Evolutionary conservation across 2,797 vertebrate species (phyloP).

Genomic region (Xerus rutilus): DNA sequence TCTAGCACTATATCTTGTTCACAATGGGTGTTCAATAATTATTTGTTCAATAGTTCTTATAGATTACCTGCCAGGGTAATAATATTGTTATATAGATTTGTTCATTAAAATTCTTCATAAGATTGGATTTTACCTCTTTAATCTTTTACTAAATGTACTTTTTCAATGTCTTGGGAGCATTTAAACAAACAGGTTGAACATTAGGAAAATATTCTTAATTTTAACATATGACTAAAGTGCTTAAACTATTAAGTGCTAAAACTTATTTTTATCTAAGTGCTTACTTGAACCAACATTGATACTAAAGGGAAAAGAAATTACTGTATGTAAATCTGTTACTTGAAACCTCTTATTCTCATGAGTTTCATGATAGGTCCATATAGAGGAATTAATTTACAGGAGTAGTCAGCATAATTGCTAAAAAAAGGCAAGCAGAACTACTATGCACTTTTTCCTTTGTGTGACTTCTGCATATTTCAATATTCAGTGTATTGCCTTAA

Average conservation of each 20-base stretch:
- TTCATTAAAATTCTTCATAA: constrained; percentile 49
- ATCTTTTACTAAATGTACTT: background rate
- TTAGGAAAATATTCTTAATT: constrained; percentile 49
- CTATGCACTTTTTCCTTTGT: constrained; percentile 72
- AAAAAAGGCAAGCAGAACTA: constrained; percentile 78
- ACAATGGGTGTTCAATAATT: constrained; percentile 8
- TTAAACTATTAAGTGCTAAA: constrained; percentile 69
- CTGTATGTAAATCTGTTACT: constrained; percentile 75
- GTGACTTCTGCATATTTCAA: constrained; percentile 81
- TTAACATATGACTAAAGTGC: constrained; percentile 36
- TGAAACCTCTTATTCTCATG: constrained; percentile 76
- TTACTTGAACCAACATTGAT: constrained; percentile 76
- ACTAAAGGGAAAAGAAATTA: constrained; percentile 77
- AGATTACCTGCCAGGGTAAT: constrained; percentile 43
- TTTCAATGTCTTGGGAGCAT: background rate
- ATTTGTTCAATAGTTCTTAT: constrained; percentile 62
- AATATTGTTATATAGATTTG: background rate
- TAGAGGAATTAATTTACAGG: constrained; percentile 83
- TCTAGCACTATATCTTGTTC: background rate
- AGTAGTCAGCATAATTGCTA: constrained; percentile 77
- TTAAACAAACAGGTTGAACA: constrained; percentile 60
- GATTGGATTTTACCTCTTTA: background rate
- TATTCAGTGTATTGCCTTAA: constrained; percentile 76
- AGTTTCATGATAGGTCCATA: constrained; percentile 80
- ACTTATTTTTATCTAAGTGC: constrained; percentile 69